Conservation (phyloP, 2,888 invertebrate species). For the Macrophya alboannulata region DNA sequence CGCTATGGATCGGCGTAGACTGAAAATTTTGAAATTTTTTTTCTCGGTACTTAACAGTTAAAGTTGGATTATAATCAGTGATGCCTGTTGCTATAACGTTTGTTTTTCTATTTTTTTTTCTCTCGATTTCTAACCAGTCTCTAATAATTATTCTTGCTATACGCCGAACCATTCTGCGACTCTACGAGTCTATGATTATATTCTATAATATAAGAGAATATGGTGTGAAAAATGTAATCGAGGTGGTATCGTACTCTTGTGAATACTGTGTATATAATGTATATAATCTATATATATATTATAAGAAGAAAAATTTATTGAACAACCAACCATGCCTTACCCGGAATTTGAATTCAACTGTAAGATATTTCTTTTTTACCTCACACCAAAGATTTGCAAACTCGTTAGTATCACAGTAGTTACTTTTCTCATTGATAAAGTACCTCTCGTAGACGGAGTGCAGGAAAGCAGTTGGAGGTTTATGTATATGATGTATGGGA, state of each 20-base stretch:
- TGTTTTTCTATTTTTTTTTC: neutral
- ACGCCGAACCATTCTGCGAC: conserved; percentile 48
- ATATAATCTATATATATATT: neutral
- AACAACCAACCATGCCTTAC: conserved; percentile 55
- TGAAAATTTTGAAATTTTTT: neutral
- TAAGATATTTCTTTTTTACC: conserved; percentile 20
- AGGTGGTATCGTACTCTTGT: conserved; percentile 28
- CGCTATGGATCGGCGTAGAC: conserved; percentile 36
- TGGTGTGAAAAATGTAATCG: conserved; percentile 38
- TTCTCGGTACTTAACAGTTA: neutral
- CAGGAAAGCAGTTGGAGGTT: conserved; percentile 49
- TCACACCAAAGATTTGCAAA: conserved; percentile 38
- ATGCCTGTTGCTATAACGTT: neutral
- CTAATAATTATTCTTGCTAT: neutral
- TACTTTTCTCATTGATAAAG: conserved; percentile 37
- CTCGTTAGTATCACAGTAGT: conserved; percentile 30
- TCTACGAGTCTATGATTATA: conserved; percentile 47
- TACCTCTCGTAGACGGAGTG: conserved; percentile 53
- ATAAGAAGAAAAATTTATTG: conserved; percentile 24
- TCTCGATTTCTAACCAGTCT: neutral
- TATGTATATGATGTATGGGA: neutral
- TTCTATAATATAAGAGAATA: conserved; percentile 35
- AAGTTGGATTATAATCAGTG: neutral
- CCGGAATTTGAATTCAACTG: conserved; percentile 33
- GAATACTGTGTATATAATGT: conserved; percentile 41